Conservation (phyloP, 2,797 vertebrate species). For the Sparus aurata region DNA sequence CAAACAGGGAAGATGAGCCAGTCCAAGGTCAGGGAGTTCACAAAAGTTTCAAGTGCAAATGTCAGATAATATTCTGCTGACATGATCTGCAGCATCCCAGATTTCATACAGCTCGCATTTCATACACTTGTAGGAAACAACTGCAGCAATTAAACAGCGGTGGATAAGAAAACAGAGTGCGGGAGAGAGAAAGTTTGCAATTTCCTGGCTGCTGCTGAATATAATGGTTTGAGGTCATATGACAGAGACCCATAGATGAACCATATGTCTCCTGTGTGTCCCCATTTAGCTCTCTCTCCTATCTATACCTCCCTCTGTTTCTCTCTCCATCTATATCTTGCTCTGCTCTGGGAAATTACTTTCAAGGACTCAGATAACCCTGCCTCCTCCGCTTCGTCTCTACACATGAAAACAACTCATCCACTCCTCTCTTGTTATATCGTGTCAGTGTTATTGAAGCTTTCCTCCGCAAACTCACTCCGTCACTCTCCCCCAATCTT, state of each 20-base stretch:
- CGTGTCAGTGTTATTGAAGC: constrained; percentile 35
- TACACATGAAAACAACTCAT: constrained; percentile 56
- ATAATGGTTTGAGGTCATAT: constrained; percentile 53
- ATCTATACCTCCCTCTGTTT: constrained; percentile 35
- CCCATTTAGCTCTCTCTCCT: constrained; percentile 39
- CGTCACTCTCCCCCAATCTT: constrained; percentile 38
- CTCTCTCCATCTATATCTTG: constrained; percentile 34
- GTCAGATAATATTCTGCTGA: constrained; percentile 60
- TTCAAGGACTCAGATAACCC: constrained; percentile 62
- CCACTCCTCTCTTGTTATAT: constrained; percentile 38
- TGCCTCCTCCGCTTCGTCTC: constrained; percentile 46
- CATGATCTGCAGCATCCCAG: constrained; percentile 25
- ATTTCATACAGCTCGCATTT: constrained; percentile 47
- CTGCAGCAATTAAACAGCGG: constrained; percentile 26
- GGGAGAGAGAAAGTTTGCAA: constrained; percentile 31
- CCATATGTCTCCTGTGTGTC: constrained; percentile 43
- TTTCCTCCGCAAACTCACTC: constrained; percentile 18
- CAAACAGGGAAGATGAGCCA: constrained; percentile 34
- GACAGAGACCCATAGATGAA: constrained; percentile 47
- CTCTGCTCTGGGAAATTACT: constrained; percentile 59
- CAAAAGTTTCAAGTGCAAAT: constrained; percentile 38
- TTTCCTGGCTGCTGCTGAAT: constrained; percentile 31
- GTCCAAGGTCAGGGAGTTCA: constrained; percentile 59
- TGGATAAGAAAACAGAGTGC: constrained; percentile 30
- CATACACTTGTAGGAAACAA: constrained; percentile 21